Conservation (phyloP, 2,797 vertebrate genomes). For the Anguilla anguilla region DNA sequence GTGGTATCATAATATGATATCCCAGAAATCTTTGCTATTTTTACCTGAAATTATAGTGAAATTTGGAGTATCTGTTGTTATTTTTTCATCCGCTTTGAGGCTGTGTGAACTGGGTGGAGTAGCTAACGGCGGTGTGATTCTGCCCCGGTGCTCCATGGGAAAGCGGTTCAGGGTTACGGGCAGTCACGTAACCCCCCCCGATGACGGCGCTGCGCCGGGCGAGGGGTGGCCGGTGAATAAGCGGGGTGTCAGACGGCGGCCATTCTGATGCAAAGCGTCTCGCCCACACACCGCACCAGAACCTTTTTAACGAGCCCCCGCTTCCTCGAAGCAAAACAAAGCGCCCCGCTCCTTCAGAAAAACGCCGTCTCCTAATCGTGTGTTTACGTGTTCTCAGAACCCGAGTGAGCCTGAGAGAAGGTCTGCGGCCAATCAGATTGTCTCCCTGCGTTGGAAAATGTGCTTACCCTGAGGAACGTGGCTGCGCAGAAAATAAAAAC, state of each 20-base stretch:
- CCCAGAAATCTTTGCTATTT: neutral
- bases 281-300: constrained; percentile 6
- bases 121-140: constrained; percentile 57
- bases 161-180: constrained; percentile 27
- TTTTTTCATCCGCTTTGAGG: neutral
- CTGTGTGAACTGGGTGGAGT: constrained; percentile 36
- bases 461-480: neutral
- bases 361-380: neutral
- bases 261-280: constrained; percentile 31
- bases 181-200: constrained; percentile 19
- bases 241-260: constrained; percentile 36
- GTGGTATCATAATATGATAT: neutral
- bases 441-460: neutral
- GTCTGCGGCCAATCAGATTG: neutral
- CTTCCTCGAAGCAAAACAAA: neutral
- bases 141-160: constrained; percentile 26
- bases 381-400: neutral
- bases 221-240: constrained; percentile 45
- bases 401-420: neutral
- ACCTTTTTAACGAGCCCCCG: neutral
- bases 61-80: neutral
- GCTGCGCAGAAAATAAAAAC: neutral
- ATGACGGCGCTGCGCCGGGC: neutral
- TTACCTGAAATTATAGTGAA: neutral
- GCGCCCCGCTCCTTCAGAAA: neutral